Evolutionary conservation across 2,888 invertebrate genomes (phyloP).

Genomic region (Sphaerophoria taeniata): DNA sequence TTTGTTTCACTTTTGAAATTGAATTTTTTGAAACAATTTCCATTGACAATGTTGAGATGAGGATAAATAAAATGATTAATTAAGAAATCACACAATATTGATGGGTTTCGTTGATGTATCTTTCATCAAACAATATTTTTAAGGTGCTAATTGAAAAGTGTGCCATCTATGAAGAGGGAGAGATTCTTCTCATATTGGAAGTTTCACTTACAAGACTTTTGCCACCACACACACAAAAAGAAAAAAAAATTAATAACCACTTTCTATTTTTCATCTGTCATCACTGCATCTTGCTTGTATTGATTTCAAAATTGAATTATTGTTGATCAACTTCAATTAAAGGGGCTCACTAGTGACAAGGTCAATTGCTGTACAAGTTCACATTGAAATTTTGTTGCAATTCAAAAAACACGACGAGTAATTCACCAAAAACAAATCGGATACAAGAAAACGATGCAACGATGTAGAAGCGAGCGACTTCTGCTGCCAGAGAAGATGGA

Average conservation of each 20-base stretch:
- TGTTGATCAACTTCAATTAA: not conserved
- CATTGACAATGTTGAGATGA: constrained; percentile 26
- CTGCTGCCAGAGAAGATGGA: constrained; percentile 56
- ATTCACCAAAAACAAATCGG: constrained; percentile 3
- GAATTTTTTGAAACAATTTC: constrained; percentile 2
- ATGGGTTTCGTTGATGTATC: constrained; percentile 33
- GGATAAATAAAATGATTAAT: not conserved
- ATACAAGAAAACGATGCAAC: not conserved
- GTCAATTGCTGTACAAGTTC: constrained; percentile 32
- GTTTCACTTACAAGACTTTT: constrained; percentile 74
- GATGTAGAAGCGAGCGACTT: constrained; percentile 1
- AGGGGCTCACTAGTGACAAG: constrained; percentile 38
- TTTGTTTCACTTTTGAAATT: not conserved
- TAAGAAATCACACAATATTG: constrained; percentile 30
- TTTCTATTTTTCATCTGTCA: constrained; percentile 80
- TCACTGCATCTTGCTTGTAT: constrained; percentile 65
- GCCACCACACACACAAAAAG: constrained; percentile 8
- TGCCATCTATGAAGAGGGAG: constrained; percentile 59
- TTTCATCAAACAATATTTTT: constrained; percentile 29
- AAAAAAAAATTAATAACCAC: constrained; percentile 78
- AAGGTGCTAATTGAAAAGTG: constrained; percentile 74
- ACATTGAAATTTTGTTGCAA: constrained; percentile 30
- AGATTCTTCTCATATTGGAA: constrained; percentile 40
- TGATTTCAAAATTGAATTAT: not conserved
- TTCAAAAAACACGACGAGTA: constrained; percentile 22